Conservation (phyloP, 2,888 invertebrate species). For the Agrotis segetum region DNA sequence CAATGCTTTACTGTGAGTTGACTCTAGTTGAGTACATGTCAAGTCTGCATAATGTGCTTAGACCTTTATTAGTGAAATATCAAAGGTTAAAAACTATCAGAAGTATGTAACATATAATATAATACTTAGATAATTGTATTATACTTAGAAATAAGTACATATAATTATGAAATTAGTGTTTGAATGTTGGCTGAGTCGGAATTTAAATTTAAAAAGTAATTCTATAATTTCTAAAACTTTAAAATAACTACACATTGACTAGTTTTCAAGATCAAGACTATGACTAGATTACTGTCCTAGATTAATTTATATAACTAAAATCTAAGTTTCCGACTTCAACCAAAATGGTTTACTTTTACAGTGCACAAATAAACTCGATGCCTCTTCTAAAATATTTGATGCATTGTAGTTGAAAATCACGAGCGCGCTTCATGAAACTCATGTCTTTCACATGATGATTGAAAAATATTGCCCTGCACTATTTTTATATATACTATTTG, state of each 20-base stretch:
- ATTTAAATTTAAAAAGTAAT: conserved; percentile 4
- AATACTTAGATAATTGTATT: conserved; percentile 31
- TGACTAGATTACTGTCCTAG: not conserved
- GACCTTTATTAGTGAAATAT: conserved; percentile 26
- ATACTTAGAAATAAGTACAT: conserved; percentile 14
- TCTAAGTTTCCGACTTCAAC: conserved; percentile 42
- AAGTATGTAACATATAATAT: conserved; percentile 28
- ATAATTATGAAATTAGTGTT: conserved; percentile 21
- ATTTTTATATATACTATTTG: too few relatives aligned
- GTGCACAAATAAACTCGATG: conserved; percentile 41
- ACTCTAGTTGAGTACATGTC: too few relatives aligned
- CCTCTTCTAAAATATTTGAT: not conserved
- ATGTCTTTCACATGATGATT: not conserved
- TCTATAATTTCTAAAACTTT: not conserved
- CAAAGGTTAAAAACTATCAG: conserved; percentile 39
- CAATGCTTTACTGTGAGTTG: too few relatives aligned
- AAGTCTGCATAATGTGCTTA: too few relatives aligned
- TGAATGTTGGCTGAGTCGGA: conserved; percentile 46
- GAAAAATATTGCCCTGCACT: not conserved
- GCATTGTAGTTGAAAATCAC: not conserved
- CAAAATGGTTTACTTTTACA: conserved; percentile 45
- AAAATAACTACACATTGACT: not conserved
- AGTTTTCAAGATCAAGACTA: conserved; percentile 3
- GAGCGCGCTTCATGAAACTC: not conserved
- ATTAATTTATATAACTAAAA: not conserved